Base-by-base conservation (phyloP, 2,888 invertebrate species). In the Laothoe populi region DNA sequence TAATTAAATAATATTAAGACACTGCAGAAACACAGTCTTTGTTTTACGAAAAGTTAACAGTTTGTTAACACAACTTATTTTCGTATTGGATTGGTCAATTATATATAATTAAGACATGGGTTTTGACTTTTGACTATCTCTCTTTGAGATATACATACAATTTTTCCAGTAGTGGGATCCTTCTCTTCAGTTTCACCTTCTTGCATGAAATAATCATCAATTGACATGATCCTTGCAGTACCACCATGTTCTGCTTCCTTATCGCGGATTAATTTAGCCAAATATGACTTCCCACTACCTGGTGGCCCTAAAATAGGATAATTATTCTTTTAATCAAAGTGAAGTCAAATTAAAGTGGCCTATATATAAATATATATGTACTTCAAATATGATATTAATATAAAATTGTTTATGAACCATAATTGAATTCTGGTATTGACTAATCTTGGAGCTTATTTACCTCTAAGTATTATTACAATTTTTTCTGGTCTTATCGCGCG, bases 131-230 rank as follows among this genome's bases (percentile, higher is more conserved):
- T n/a, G n/a, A n/a, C n/a, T n/a, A n/a, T n/a, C n/a, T n/a, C n/a
- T n/a, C n/a, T n/a, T n/a, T 26, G 26, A 40, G 26, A 8, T 59
- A 61, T 60, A 93, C 81, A 83, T 62, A 96, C 94, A 79, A 94
- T 94, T 84, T 96, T 96, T 13, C 97, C 97, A 66, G 96, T 96
- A 67, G 95, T 93, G 3, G 95, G 94, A 80, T 96, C 96, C 59
- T 88, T 93, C 59, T 95, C 94, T 74, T 95, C 95, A 70, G 95
- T 94, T 86, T 97, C 97, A 64, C 95, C 95, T 86, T 97, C 97
- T 64, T 96, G 95, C 94, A 98, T 96, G 79, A 98, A 99, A 88
- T 99, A 99, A 88, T 99, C 99, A 84, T 99, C 99, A 65, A 99
- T 94, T 65, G 98, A 98, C 79, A 99, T 94, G 78, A 99, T 97